Evolutionary conservation across 2,797 vertebrate species (phyloP), one percentile per base, ranked within the genome.

Genomic region (Acomys russatus): DNA sequence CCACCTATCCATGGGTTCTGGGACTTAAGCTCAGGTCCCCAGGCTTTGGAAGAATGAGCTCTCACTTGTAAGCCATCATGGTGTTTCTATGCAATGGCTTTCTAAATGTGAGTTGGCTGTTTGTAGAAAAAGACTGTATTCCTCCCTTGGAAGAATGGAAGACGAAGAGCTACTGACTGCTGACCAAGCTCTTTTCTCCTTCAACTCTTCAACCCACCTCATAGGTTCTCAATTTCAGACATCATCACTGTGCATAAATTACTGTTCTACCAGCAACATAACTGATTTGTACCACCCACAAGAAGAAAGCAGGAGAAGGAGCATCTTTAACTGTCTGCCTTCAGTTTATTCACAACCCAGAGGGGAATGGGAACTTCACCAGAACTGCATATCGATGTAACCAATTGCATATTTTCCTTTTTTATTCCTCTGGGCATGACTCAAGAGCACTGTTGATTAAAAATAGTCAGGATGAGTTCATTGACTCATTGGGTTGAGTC

Each of bases 391-490:
- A 56, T 70, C 74, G 74, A 63, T 86, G 77, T 44, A 95, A 15
- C 9, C 44, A 68, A n/a, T 35, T 38, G 15, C 9, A 71, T 15
- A 49, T 33, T 54, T 28, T 76, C 35, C 1, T 35, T 66, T 85
- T 79, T 74, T 17, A 35, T 91, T 66, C 33, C 70, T 59, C 68
- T 80, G 33, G 28, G 77, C 78, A 66, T 77, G 83, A 88, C 66
- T 87, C 59, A 94, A 38, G 51, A 6, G 80, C 78, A 76, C 61
- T 86, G 63, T 95, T 49, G 63, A 33, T 70, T 92, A 91, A 71
- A 78, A 30, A 88, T 59, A 74, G 22, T 86, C 30, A 56, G 87
- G 76, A 94, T 74, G 33, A 74, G 71, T 78, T 93, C 80, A 93
- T 9, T 94, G 91, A 93, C 51, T 51, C 12, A 18, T 51, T 85